Evolutionary conservation across 2,888 invertebrate genomes (phyloP).

Genomic region (Blera fallax): DNA sequence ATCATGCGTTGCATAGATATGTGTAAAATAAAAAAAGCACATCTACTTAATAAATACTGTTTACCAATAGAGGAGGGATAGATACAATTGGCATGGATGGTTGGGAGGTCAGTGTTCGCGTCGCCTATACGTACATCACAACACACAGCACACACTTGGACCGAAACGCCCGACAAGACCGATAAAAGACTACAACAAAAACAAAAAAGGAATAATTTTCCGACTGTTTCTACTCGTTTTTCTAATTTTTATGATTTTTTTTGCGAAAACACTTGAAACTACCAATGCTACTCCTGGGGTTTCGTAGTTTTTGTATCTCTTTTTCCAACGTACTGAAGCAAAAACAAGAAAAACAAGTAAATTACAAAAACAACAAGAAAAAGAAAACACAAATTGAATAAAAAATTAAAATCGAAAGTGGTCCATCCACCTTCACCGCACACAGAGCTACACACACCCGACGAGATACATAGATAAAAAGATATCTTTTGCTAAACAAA

Average conservation of each 20-base stretch:
- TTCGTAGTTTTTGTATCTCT: conserved; percentile 15
- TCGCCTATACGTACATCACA: conserved; percentile 25
- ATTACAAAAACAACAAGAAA: conserved; percentile 23
- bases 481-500: not conserved
- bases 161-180: conserved; percentile 46
- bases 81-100: conserved; percentile 61
- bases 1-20: conserved; percentile 26
- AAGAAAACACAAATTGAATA: conserved; percentile 44
- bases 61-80: not conserved
- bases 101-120: conserved; percentile 66
- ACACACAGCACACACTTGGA: conserved; percentile 52
- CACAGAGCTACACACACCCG: not conserved
- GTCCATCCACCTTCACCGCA: conserved; percentile 67
- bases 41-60: conserved; percentile 38
- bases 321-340: too few species aligned
- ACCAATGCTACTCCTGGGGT: not conserved
- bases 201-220: not conserved
- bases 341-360: conserved; percentile 61
- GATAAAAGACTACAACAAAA: not conserved
- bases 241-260: conserved; percentile 18
- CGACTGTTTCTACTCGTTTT: conserved; percentile 23
- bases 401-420: conserved; percentile 70
- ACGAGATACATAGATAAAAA: not conserved
- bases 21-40: not conserved
- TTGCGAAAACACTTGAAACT: conserved; percentile 41